A percentile compares a stretch with the other conserved stretches of the same genome.
Evolutionary conservation across 2,888 invertebrate species (phyloP).

Genomic region (Lasioglossum lativentre): DNA sequence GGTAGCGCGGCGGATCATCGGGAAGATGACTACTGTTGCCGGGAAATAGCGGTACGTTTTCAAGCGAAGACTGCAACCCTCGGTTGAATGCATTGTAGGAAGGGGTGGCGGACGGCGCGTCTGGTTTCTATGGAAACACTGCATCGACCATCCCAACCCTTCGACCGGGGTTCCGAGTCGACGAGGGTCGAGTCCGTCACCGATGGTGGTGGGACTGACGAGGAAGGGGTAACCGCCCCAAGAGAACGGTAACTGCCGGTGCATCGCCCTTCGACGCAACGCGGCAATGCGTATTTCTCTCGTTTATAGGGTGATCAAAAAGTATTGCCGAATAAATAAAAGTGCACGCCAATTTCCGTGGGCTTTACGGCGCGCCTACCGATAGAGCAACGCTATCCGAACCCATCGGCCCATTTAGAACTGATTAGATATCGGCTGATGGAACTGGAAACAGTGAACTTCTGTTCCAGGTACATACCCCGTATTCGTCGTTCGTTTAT

Average conservation of each 20-base stretch:
- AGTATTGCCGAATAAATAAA: conserved; percentile 39
- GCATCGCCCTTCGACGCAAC: conserved; percentile 80
- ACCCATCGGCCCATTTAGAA: neutral
- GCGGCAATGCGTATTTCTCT: conserved; percentile 69
- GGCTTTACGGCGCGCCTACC: neutral
- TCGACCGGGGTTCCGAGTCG: conserved; percentile 73
- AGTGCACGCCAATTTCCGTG: neutral
- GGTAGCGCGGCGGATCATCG: conserved; percentile 25
- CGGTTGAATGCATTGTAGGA: conserved; percentile 84
- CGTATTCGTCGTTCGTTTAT: neutral
- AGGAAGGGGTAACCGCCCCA: conserved; percentile 72
- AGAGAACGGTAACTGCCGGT: conserved; percentile 76
- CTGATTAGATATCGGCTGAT: neutral
- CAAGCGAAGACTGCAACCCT: conserved; percentile 78
- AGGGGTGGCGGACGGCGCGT: conserved; percentile 87
- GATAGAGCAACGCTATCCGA: neutral
- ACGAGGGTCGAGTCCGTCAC: conserved; percentile 74
- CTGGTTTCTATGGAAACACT: conserved; percentile 86
- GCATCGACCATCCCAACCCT: conserved; percentile 86
- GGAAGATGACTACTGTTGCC: conserved; percentile 60
- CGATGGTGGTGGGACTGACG: conserved; percentile 55
- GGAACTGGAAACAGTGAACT: neutral
- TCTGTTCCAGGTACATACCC: neutral
- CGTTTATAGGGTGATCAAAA: conserved; percentile 67
- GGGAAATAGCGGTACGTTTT: conserved; percentile 72